A percentile compares a stretch with the other conserved stretches of the same genome.
Conservation (phyloP, 2,888 invertebrate genomes). For the Nomada goodeniana region DNA sequence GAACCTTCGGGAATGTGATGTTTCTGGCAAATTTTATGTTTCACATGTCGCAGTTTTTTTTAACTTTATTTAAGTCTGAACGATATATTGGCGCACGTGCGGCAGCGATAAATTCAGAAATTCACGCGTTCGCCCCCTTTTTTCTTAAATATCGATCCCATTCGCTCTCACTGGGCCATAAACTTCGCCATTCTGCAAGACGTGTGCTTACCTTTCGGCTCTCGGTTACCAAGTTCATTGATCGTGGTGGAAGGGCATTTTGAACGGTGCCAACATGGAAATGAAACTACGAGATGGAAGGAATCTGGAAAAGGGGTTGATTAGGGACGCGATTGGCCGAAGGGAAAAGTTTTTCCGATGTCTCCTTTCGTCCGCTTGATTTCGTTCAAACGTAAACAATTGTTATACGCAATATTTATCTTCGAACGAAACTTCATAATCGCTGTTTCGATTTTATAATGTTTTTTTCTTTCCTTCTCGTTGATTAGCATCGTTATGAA, state of each 20-base stretch:
- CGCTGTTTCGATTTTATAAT: background rate
- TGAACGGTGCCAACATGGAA: conserved; percentile 53
- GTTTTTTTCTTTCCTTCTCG: background rate
- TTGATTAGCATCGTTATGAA: background rate
- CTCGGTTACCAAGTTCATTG: conserved; percentile 66
- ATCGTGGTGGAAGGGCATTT: conserved; percentile 55
- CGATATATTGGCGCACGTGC: background rate
- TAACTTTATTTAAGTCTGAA: background rate
- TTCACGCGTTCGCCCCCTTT: conserved; percentile 22
- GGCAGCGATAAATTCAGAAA: conserved; percentile 21
- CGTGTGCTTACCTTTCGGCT: conserved; percentile 66
- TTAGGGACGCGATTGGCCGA: conserved; percentile 1
- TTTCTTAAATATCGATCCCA: conserved; percentile 63
- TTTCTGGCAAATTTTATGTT: too few species aligned
- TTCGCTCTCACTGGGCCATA: conserved; percentile 52
- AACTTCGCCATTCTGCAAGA: conserved; percentile 56
- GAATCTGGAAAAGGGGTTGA: conserved; percentile 28
- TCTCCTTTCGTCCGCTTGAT: background rate
- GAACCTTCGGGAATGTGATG: too few species aligned
- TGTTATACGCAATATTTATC: background rate
- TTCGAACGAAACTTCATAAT: background rate
- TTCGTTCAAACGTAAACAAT: background rate
- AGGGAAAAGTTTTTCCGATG: background rate
- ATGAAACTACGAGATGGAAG: conserved; percentile 51
- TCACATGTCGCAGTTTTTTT: too few species aligned